Evolutionary conservation across 2,113 vertebrate species (phyloP), one percentile per base, ranked within the genome.

Genomic region (Tenebrosternarchus preto): DNA sequence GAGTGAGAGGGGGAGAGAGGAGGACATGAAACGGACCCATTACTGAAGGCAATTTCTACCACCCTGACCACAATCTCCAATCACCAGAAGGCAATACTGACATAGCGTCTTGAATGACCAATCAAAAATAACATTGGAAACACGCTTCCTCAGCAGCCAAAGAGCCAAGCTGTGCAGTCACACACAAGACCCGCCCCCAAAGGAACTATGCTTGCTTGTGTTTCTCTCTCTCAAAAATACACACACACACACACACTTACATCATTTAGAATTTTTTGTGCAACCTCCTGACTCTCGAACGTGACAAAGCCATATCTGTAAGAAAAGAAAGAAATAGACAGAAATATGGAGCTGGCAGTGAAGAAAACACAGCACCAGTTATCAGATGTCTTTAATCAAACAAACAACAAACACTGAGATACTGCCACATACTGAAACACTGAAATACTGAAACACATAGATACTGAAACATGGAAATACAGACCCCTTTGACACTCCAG

Each of bases 221-320:
- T 27, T 2, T 64, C 27, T 64, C 27, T 64, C 27, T 70, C 2
- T 57, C 59, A 36, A 15, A 53, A 22, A 5, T 33, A 67, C 29
- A 67, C 27, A 68, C 29, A 78, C n/a, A 59, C 17, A 69, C 55
- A 50, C 20, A 71, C 16, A 86, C 92, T 93, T 88, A 96, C 95
- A 85, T 95, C 90, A 82, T 92, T 91, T 67, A 97, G 91, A 86
- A 96, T 91, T 88, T 93, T 96, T 89, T 94, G 91, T 11, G 93
- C 95, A 82, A 96, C 96, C 88, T 96, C 95, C 76, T 93, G 87
- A 33, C 91, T 92, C 90, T 95, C 95, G 89, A 97, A 97, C 29
- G 95, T 95, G 83, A 97, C 82, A 80, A 97, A 97, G 61, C 95
- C 96, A 85, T 97, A 97, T 83, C 96, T 97, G 89, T 71, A 71